Conservation (phyloP, 2,113 vertebrate species). For the Pluvianellus socialis region DNA sequence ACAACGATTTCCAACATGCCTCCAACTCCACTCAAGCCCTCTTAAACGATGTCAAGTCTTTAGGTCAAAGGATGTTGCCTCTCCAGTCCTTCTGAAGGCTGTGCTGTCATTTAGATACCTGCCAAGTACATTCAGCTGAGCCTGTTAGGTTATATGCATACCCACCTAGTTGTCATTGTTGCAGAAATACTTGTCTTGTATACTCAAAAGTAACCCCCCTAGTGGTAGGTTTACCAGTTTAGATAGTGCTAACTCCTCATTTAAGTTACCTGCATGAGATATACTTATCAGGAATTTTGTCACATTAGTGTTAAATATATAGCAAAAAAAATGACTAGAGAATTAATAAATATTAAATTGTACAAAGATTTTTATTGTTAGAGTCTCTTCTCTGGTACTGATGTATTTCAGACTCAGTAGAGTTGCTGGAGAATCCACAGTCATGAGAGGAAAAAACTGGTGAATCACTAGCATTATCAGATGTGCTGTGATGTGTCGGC, state of each 20-base stretch:
- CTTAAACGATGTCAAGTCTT: neutral
- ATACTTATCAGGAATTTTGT: constrained; percentile 5
- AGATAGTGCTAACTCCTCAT: constrained; percentile 11
- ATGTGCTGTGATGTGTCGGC: neutral
- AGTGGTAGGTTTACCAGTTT: neutral
- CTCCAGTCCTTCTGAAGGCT: neutral
- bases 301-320: constrained; percentile 24
- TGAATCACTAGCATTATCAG: neutral
- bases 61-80: neutral
- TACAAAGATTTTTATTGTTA: neutral
- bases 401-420: neutral
- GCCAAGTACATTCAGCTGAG: neutral
- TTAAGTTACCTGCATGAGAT: constrained; percentile 47
- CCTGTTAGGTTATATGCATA: neutral
- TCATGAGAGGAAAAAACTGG: neutral
- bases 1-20: no score
- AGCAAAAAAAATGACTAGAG: neutral
- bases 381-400: constrained; percentile 13
- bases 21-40: neutral
- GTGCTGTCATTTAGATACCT: neutral
- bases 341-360: neutral
- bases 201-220: neutral
- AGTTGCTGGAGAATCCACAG: neutral
- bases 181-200: constrained; percentile 11
- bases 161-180: neutral